phyloP scores from a whole-genome alignment of 1,140 invertebrate genomes.

The Drosophila micromelanica region DNA sequence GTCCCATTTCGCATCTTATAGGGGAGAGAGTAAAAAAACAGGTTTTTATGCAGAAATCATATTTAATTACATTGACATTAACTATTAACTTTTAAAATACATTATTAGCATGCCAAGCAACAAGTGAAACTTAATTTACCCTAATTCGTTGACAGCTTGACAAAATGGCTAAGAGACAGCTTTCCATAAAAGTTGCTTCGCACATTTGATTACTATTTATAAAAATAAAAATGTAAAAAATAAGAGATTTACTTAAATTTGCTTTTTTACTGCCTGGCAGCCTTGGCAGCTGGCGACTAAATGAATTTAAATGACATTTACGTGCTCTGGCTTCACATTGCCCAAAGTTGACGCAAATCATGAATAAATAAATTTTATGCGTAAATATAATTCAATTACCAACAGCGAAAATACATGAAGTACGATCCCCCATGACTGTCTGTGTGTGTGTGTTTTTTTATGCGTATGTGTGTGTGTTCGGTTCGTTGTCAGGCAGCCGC shows the following conservation, averaged over 20 bases:
- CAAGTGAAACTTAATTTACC: not conserved
- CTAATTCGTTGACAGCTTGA: not conserved
- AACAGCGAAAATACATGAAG: conserved; percentile 17
- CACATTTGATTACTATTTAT: not conserved
- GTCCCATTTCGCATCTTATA: conserved; percentile 30
- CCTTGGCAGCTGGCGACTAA: conserved; percentile 28
- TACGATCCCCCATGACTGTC: conserved; percentile 20
- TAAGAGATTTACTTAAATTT: not conserved
- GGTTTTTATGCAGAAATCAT: too few species aligned
- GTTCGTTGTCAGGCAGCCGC: conserved; percentile 27
- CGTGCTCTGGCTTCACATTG: conserved; percentile 51
- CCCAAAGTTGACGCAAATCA: conserved; percentile 41
- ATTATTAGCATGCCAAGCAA: too few species aligned
- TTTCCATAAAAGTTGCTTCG: not conserved
- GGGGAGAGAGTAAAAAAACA: conserved; percentile 6
- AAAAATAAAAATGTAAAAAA: not conserved
- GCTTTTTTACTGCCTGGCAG: conserved; percentile 8
- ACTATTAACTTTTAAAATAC: too few species aligned
- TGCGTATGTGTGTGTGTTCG: conserved; percentile 12
- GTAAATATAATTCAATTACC: conserved; percentile 76
- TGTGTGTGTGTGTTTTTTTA: conserved; percentile 4
- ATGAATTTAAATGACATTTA: conserved; percentile 76
- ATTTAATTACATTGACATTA: too few species aligned
- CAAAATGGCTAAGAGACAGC: not conserved
- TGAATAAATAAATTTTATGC: conserved; percentile 82